A percentile compares a stretch with the other conserved stretches of the same genome.
Evolutionary conservation across 2,113 vertebrate genomes (phyloP).

Genomic region (Cynoglossus semilaevis): DNA sequence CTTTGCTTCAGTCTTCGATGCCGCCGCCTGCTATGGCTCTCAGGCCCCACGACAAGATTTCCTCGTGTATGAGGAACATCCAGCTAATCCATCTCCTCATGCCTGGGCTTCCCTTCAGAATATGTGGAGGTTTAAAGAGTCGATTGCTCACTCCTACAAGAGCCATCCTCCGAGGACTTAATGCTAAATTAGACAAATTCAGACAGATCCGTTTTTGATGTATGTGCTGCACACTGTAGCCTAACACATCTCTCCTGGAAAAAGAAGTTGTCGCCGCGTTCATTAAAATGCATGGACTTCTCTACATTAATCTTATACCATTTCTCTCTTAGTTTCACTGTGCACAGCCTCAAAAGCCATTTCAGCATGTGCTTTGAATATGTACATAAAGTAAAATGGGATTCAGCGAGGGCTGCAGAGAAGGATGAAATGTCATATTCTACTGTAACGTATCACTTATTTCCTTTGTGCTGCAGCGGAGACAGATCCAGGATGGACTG

Average conservation of each 20-base stretch:
- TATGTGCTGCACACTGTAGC: conserved; percentile 27
- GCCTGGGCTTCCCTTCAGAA: conserved; percentile 34
- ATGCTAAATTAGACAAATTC: conserved; percentile 56
- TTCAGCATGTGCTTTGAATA: conserved; percentile 36
- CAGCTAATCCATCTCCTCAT: conserved; percentile 54
- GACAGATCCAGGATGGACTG: conserved; percentile 38
- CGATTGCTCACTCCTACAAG: conserved; percentile 26
- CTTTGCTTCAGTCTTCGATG: conserved; percentile 30
- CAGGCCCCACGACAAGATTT: conserved; percentile 41
- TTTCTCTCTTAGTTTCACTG: conserved; percentile 20
- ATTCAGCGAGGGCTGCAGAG: conserved; percentile 13
- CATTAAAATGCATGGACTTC: conserved; percentile 42
- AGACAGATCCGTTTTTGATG: conserved; percentile 34
- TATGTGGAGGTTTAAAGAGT: conserved; percentile 25
- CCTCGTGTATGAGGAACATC: conserved; percentile 29
- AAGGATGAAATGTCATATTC: conserved; percentile 38
- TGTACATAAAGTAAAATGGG: conserved; percentile 34
- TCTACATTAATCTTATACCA: conserved; percentile 46
- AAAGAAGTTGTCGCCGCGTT: conserved; percentile 37
- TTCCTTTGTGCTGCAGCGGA: conserved; percentile 41
- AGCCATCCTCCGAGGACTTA: conserved; percentile 23
- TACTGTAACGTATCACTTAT: conserved; percentile 38
- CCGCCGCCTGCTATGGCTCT: conserved; percentile 27
- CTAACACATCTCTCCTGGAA: conserved; percentile 26
- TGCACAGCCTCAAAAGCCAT: conserved; percentile 21